A percentile compares a stretch with the other conserved stretches of the same genome.
Evolutionary conservation across 2,113 vertebrate species (phyloP).

Genomic region (Pelmatolapia mariae): DNA sequence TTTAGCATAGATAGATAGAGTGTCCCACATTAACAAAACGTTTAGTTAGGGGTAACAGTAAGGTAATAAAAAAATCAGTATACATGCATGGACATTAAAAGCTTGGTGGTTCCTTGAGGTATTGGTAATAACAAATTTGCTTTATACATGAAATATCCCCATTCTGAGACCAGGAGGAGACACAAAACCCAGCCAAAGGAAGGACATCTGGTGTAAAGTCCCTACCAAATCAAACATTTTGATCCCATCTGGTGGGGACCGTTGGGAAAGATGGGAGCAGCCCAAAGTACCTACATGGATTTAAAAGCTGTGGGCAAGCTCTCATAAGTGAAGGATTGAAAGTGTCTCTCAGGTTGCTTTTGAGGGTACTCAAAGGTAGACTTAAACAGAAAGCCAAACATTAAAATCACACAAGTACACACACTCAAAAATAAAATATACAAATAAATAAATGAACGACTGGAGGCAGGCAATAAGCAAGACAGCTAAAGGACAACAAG

Average conservation of each 20-base stretch:
- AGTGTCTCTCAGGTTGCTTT: neutral
- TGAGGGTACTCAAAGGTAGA: neutral
- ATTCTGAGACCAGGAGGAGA: neutral
- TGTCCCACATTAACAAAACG: neutral
- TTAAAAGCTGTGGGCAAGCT: neutral
- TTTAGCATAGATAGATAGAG: neutral
- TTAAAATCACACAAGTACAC: neutral
- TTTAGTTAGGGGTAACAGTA: neutral
- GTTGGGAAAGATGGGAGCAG: neutral
- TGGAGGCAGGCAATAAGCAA: neutral
- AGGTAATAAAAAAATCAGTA: neutral
- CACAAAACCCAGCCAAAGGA: neutral
- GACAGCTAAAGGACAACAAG: neutral
- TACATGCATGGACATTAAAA: neutral
- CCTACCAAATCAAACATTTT: neutral
- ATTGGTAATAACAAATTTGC: neutral
- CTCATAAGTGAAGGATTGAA: neutral
- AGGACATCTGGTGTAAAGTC: neutral
- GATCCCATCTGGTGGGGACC: neutral
- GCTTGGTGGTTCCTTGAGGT: neutral
- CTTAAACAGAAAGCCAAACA: neutral
- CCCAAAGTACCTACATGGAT: neutral
- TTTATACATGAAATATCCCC: neutral
- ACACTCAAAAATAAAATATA: accelerated
- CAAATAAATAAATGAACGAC: neutral